These are phyloP conservation scores for Pterostichus niger DNA, from an alignment of 2,888 invertebrate species.

Conservation along the genomic window DNA sequence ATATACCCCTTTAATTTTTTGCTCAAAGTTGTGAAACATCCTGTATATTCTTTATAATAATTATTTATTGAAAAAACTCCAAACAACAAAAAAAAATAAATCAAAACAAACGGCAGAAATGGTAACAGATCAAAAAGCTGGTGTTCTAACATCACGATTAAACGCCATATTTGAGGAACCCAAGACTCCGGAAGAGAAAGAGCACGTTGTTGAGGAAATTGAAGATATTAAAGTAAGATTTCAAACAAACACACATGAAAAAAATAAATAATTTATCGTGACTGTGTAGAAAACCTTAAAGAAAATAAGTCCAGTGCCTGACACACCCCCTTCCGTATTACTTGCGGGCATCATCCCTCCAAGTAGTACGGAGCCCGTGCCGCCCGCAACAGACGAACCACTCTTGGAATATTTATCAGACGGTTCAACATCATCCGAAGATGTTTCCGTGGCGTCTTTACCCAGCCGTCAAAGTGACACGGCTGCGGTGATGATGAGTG, in stretches of 20 bases:
- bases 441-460: background rate
- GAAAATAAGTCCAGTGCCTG: background rate
- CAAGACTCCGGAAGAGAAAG: slow-evolving; percentile 16
- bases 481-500: no score
- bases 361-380: no score
- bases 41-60: no score
- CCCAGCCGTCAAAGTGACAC: background rate
- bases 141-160: background rate
- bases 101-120: no score
- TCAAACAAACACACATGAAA: no score
- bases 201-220: slow-evolving; percentile 1
- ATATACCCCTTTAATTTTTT: no score
- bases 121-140: background rate
- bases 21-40: no score
- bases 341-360: background rate
- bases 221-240: background rate
- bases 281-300: slow-evolving; percentile 21
- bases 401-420: background rate
- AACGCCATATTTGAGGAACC: slow-evolving; percentile 37
- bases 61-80: no score
- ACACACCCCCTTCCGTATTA: background rate
- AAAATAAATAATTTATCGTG: no score
- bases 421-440: slow-evolving; percentile 19
- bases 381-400: background rate
- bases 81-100: no score